Base-by-base conservation (phyloP, 2,113 vertebrate species). In the Benitochromis conjunctus region DNA sequence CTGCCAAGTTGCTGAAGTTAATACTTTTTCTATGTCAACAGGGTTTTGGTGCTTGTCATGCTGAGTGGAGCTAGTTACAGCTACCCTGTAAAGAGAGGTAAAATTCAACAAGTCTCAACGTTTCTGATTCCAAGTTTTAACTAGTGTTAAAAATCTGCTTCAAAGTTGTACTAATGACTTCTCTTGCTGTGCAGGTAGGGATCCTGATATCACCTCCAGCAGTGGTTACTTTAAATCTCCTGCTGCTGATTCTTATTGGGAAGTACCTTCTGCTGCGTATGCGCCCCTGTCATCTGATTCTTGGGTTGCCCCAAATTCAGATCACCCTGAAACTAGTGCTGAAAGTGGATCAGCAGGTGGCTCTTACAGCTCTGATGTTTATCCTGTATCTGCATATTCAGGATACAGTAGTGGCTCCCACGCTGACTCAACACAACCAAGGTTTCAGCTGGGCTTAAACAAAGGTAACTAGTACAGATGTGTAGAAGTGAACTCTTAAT, bases 41-140 rank as follows among this genome's bases (percentile, higher is more conserved):
- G 87, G 21, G 21, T 69, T 34, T 86, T 86, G 55, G 29, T 88
- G 19, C 29, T 91, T 80, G 24, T 88, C 64, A 5, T 87, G n/a
- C 48, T 90, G 64, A 36, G 19, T 58, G 85, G 43, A 4, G 43
- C 10, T 14, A 54, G 31, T 74, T 82, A 83, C 48, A 1, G 79
- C 64, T 38, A 24, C 29, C 71, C 83, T 38, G 3, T 14, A 1
- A 80, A 38, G 26, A 51, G 74, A 81, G 86, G 90, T 91, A 14
- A 64, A 51, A 9, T 79, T 4, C 13, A 7, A 9, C 34, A 29
- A n/a, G 26, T 21, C 5, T 46, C 10, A 76, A 0, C 16, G 0
- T 19, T 76, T 71, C 13, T 43, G 9, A 5, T 16, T 55, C 53
- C 4, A 55, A 21, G n/a, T 55, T 11, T 55, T 21, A 54, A 5